Conservation (phyloP, 2,888 invertebrate species). For the Xiphydria camelus region DNA sequence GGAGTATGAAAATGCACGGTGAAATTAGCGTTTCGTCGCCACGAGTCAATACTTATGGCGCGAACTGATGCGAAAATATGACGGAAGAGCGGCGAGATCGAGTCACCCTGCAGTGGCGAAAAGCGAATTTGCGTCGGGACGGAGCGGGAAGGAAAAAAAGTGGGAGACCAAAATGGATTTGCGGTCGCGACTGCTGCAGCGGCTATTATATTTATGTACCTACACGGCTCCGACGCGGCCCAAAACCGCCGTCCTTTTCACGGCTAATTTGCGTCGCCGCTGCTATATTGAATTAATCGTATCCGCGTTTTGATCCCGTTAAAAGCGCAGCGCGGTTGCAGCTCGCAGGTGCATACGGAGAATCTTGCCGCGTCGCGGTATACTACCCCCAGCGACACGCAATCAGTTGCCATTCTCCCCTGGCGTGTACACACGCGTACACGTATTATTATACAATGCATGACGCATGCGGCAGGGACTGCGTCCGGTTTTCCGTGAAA, state of each 20-base stretch:
- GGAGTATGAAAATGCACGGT: too few species aligned
- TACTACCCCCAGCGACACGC: too few species aligned
- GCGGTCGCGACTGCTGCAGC: conserved; percentile 20
- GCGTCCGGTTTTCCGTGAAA: conserved; percentile 13
- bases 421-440: too few species aligned
- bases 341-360: conserved; percentile 10
- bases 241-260: conserved; percentile 40
- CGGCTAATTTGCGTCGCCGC: conserved; percentile 27
- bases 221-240: neutral
- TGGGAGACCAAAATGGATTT: conserved; percentile 26
- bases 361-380: conserved; percentile 19
- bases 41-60: too few species aligned
- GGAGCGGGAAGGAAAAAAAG: conserved; percentile 2
- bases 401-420: conserved; percentile 46
- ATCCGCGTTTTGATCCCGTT: conserved; percentile 15
- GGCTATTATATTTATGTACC: neutral
- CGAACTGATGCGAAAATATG: too few species aligned
- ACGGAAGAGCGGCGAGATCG: too few species aligned
- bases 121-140: conserved; percentile 20
- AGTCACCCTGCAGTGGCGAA: conserved; percentile 35
- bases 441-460: too few species aligned
- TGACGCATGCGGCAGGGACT: conserved; percentile 1
- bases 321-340: too few species aligned
- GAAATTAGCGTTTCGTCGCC: too few species aligned
- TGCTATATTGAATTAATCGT: conserved; percentile 36